Percentiles rank a stretch among this genome's conserved stretches.
Evolutionary conservation across 2,113 vertebrate species (phyloP).

Genomic region (Loxodonta africana): DNA sequence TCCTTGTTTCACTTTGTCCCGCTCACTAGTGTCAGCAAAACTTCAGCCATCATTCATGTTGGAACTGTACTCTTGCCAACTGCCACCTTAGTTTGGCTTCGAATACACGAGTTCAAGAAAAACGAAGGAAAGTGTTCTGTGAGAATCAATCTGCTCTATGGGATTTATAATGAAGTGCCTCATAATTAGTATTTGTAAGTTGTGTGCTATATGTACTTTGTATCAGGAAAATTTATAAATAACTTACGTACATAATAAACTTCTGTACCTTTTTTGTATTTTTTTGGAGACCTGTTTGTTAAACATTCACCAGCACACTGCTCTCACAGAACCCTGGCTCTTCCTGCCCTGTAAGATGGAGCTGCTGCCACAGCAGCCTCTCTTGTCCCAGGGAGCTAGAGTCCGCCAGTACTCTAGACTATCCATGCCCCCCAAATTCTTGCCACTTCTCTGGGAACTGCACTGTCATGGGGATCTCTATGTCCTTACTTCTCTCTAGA

Average conservation of each 20-base stretch:
- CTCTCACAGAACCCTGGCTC: background rate
- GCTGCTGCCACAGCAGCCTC: background rate
- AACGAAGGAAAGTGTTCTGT: constrained; percentile 31
- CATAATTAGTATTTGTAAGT: constrained; percentile 10
- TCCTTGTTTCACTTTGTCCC: constrained; percentile 37
- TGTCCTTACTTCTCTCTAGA: background rate
- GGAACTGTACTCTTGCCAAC: background rate
- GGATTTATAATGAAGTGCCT: constrained; percentile 29
- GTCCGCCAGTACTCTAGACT: background rate
- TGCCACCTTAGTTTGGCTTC: background rate
- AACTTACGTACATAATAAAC: background rate
- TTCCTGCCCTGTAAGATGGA: background rate
- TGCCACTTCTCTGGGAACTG: background rate
- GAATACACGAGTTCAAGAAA: background rate
- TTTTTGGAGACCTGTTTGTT: background rate
- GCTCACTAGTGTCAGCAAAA: background rate
- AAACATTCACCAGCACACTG: background rate
- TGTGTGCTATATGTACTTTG: background rate
- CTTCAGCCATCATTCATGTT: background rate
- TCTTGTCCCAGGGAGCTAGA: background rate
- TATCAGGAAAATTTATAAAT: background rate
- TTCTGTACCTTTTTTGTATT: too few relatives aligned
- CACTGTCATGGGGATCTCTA: background rate
- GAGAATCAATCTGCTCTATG: constrained; percentile 3
- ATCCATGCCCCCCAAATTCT: background rate